Conservation (phyloP, 2,797 vertebrate genomes). For the Lateolabrax maculatus region DNA sequence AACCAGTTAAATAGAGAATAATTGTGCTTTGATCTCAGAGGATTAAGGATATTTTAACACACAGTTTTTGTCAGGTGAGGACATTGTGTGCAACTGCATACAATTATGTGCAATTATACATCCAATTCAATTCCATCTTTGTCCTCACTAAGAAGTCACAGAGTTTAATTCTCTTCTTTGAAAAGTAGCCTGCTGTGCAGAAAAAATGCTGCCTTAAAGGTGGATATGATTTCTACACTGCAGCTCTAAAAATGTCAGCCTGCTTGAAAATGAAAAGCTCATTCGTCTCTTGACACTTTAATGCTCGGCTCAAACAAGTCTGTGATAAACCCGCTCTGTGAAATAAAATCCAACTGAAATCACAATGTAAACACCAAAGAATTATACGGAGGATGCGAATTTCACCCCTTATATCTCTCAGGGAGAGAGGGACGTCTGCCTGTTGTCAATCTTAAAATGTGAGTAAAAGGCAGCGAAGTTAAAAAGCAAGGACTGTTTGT, state of each 20-base stretch:
- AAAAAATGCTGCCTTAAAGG: constrained; percentile 34
- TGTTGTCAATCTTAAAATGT: background rate
- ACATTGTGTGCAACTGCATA: constrained; percentile 20
- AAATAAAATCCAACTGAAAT: constrained; percentile 44
- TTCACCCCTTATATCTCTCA: constrained; percentile 8
- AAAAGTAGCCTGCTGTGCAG: constrained; percentile 29
- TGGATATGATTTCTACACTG: constrained; percentile 29
- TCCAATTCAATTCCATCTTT: constrained; percentile 10
- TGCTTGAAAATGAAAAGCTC: constrained; percentile 22
- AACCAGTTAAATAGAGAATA: background rate
- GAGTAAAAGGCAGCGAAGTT: background rate
- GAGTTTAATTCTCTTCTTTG: constrained; percentile 17
- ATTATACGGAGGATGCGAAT: constrained; percentile 19
- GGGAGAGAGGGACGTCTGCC: background rate
- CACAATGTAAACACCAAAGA: constrained; percentile 51
- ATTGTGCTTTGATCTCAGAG: constrained; percentile 25
- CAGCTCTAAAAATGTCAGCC: constrained; percentile 27
- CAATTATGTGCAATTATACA: constrained; percentile 36
- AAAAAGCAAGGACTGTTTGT: background rate
- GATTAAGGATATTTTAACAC: background rate
- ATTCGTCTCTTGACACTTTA: constrained; percentile 50
- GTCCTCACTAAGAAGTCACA: constrained; percentile 18
- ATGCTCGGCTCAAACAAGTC: constrained; percentile 38
- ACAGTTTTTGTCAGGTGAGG: constrained; percentile 18
- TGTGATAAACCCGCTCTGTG: constrained; percentile 27